These are phyloP conservation scores for Yponomeuta malinellus DNA, from an alignment of 2,888 invertebrate genomes.

Conservation along the genomic window DNA sequence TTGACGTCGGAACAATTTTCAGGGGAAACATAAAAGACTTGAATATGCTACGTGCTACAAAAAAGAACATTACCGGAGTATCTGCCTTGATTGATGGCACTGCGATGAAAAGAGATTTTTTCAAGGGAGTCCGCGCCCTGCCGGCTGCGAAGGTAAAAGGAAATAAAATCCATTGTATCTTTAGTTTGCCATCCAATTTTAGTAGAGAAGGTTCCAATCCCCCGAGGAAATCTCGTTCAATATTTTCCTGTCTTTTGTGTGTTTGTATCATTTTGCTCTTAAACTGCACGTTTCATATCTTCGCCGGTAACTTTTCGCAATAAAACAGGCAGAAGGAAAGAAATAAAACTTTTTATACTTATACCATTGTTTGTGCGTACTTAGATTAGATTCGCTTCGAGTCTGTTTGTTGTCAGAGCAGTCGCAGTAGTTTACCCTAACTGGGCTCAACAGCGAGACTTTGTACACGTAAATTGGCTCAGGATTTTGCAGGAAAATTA, in stretches of 20 bases:
- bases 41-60: slow-evolving; percentile 22
- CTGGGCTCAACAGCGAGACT: background rate
- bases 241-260: slow-evolving; percentile 49
- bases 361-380: background rate
- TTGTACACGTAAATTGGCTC: background rate
- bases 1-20: slow-evolving; percentile 2
- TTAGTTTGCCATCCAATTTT: slow-evolving; percentile 60
- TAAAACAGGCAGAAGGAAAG: background rate
- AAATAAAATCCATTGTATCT: slow-evolving; percentile 47
- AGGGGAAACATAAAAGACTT: slow-evolving; percentile 3
- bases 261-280: slow-evolving; percentile 24
- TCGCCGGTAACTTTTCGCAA: background rate
- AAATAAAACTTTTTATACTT: background rate
- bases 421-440: background rate
- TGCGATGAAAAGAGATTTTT: slow-evolving; percentile 30
- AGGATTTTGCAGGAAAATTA: background rate
- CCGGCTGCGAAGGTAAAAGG: slow-evolving; percentile 33
- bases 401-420: background rate
- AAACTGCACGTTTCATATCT: background rate
- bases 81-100: slow-evolving; percentile 41
- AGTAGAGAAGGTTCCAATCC: slow-evolving; percentile 51
- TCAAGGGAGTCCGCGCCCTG: background rate
- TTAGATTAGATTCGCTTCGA: background rate
- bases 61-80: slow-evolving; percentile 34
- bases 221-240: slow-evolving; percentile 56